A percentile compares a stretch with the other conserved stretches of the same genome.
phyloP scores from a whole-genome alignment of 2,888 invertebrate genomes.

The Venustoraphidia nigricollis region DNA sequence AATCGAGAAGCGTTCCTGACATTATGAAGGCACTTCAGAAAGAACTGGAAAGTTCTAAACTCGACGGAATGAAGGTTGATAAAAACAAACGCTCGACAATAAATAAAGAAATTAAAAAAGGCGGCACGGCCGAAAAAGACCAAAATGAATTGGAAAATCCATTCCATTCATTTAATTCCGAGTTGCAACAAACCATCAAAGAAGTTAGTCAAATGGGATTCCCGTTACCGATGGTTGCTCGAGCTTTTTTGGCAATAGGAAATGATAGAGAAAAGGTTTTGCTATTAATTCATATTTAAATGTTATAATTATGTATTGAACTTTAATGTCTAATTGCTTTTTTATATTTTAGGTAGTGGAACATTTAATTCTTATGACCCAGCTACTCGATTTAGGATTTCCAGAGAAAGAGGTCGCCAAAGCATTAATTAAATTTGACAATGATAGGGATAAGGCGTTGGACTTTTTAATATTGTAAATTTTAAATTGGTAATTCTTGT shows the following conservation, averaged over 20 bases:
- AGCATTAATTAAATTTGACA: constrained; percentile 59
- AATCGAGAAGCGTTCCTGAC: constrained; percentile 48
- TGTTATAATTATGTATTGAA: background rate
- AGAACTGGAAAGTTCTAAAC: constrained; percentile 32
- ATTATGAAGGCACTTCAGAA: constrained; percentile 60
- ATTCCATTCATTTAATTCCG: constrained; percentile 29
- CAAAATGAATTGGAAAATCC: constrained; percentile 23
- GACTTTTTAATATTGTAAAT: constrained; percentile 26
- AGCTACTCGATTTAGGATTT: constrained; percentile 71
- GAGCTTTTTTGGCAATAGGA: constrained; percentile 64
- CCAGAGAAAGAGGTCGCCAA: constrained; percentile 57
- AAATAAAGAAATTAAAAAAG: background rate
- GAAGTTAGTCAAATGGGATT: constrained; percentile 82
- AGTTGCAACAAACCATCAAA: constrained; percentile 49
- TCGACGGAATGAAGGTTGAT: constrained; percentile 15
- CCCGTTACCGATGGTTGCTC: constrained; percentile 60
- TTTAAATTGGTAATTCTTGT: too few species aligned
- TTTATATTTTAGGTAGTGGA: constrained; percentile 53
- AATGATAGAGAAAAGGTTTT: constrained; percentile 72
- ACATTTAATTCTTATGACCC: constrained; percentile 59
- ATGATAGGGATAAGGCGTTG: constrained; percentile 72
- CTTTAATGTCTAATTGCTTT: background rate
- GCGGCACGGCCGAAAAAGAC: constrained; percentile 6
- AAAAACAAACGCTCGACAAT: constrained; percentile 18
- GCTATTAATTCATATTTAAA: background rate